These are phyloP conservation scores for Prosopocoilus inquinatus DNA, from an alignment of 2,888 invertebrate species.

Conservation along the genomic window DNA sequence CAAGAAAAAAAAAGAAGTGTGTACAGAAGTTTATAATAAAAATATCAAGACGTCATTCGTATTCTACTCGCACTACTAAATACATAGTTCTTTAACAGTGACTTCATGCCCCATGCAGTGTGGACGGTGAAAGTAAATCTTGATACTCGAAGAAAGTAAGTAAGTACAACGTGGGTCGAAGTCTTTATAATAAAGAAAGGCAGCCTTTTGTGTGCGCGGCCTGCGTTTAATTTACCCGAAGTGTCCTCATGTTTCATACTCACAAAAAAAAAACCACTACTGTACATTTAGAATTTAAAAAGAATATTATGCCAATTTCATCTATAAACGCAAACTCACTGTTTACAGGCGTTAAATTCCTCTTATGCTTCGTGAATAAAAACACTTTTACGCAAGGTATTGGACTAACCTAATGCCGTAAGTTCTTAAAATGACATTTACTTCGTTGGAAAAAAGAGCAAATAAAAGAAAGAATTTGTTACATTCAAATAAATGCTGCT, in stretches of 20 bases:
- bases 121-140: conserved; percentile 50
- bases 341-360: conserved; percentile 1
- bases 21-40: too few relatives aligned
- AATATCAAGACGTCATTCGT: not conserved
- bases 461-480: too few relatives aligned
- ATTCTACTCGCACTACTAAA: conserved; percentile 1
- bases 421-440: too few relatives aligned
- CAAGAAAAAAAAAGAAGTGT: too few relatives aligned
- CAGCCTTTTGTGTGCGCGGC: too few relatives aligned
- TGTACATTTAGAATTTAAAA: conserved; percentile 25
- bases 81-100: conserved; percentile 9
- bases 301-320: conserved; percentile 27
- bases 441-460: too few relatives aligned
- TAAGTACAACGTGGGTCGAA: conserved; percentile 15
- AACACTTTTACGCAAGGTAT: too few relatives aligned
- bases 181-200: too few relatives aligned
- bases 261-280: conserved; percentile 40
- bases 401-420: too few relatives aligned
- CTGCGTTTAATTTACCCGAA: too few relatives aligned
- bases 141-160: conserved; percentile 42
- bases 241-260: conserved; percentile 27
- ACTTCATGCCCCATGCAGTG: conserved; percentile 47
- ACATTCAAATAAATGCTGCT: too few relatives aligned
- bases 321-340: conserved; percentile 2
- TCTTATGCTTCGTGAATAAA: not conserved